Evolutionary conservation across 2,888 invertebrate species (phyloP), one percentile per base, ranked within the genome.

Genomic region (Philereme transversata): DNA sequence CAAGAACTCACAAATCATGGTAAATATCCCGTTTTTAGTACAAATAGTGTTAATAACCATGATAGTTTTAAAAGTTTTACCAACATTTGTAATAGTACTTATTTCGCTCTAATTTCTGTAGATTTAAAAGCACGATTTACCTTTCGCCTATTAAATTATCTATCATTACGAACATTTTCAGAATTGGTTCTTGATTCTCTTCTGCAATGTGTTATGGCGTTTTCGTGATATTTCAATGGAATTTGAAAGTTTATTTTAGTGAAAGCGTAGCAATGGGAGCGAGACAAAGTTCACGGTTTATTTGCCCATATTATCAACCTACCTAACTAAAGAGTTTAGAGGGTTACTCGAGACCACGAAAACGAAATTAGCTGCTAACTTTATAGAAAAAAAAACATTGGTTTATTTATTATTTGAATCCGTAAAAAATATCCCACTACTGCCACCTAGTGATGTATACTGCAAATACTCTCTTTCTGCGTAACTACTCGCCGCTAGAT

Each of bases 191-290:
- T 76, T 72, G 76, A 76, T 73, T 75, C 74, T 73, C 69, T 73
- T 72, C 68, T n/a, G 69, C 76, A 78, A 76, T 73, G 68, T 69
- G 81, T 83, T 82, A 85, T 85, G 74, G 77, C 75, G 68, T 76
- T 76, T 77, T 86, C 86, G 86, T 85, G 86, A 77, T 78, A 55
- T 65, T 63, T 52, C 60, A 66, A 70, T 63, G 67, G 55, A 59
- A 50, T 52, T 63, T 59, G 22, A 56, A 53, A 47, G 58, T 60
- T 64, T 51, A 58, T 65, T 59, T 53, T 51, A 51, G 69, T 63
- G 68, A 71, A 70, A 72, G 71, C 67, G 56, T 68, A 57, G 55
- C 55, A 62, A 38, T 52, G 44, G n/a, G 11, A 58, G 44, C 4
- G 35, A 40, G 61, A 64, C 62, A 66, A 52, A 67, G 68, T 62